A percentile compares a stretch with the other conserved stretches of the same genome.
phyloP scores from a whole-genome alignment of 2,888 invertebrate species.

The Buathra laborator region DNA sequence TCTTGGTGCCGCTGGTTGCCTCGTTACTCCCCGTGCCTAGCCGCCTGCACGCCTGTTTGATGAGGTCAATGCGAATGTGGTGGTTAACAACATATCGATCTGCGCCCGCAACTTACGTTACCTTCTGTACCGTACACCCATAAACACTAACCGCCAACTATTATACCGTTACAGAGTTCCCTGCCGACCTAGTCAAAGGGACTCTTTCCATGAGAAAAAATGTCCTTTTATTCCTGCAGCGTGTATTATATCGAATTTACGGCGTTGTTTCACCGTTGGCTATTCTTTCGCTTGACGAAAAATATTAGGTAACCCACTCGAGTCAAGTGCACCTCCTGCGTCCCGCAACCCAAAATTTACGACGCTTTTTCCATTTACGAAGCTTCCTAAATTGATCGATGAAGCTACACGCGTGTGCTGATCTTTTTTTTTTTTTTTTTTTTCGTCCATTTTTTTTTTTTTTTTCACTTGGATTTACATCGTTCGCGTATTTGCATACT shows the following conservation, averaged over 20 bases:
- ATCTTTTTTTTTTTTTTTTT: no score
- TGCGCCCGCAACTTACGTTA: conserved; percentile 45
- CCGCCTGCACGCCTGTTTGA: conserved; percentile 55
- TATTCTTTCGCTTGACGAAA: no score
- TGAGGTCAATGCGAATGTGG: conserved; percentile 65
- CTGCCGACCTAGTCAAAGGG: conserved; percentile 7
- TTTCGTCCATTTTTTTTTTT: no score
- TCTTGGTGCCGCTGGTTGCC: conserved; percentile 38
- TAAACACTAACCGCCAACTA: neutral
- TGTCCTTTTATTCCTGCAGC: no score
- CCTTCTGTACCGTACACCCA: conserved; percentile 9
- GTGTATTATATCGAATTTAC: no score
- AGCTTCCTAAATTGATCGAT: no score
- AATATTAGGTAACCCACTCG: neutral
- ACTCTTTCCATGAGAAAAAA: neutral
- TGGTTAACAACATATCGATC: conserved; percentile 69
- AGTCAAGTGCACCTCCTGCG: conserved; percentile 22
- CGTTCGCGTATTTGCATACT: conserved; percentile 2
- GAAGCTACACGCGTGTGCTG: no score
- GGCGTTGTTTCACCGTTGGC: neutral
- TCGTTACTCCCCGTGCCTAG: conserved; percentile 40
- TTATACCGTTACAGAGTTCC: neutral
- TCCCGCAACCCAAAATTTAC: conserved; percentile 13
- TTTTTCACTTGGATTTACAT: conserved; percentile 4
- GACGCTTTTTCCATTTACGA: no score